A percentile compares a stretch with the other conserved stretches of the same genome.
phyloP scores from a whole-genome alignment of 2,888 invertebrate species.

The Caenorhabditis japonica region DNA sequence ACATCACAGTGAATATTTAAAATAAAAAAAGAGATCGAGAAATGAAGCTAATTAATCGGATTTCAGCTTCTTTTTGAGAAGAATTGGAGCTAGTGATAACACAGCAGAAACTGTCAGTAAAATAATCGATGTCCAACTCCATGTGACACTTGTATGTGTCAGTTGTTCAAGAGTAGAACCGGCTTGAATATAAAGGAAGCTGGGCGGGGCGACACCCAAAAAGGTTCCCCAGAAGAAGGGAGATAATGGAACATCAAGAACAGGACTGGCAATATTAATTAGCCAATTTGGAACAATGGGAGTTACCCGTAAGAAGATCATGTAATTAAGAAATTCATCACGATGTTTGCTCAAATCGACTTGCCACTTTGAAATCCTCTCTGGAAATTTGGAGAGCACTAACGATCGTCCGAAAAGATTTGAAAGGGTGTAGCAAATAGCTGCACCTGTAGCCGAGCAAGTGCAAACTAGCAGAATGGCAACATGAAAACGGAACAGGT shows the following conservation, averaged over 20 bases:
- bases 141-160: constrained; percentile 88
- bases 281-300: constrained; percentile 99
- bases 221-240: constrained; percentile 97
- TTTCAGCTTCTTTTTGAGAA: constrained; percentile 80
- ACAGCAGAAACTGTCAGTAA: constrained; percentile 85
- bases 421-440: constrained; percentile 93
- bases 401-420: constrained; percentile 89
- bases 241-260: constrained; percentile 92
- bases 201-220: constrained; percentile 94
- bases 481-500: constrained; percentile 91
- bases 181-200: constrained; percentile 96
- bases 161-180: constrained; percentile 94
- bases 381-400: constrained; percentile 84
- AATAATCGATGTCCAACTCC: constrained; percentile 60
- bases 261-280: constrained; percentile 94
- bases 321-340: constrained; percentile 92
- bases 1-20: constrained; percentile 1
- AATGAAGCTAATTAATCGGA: constrained; percentile 30
- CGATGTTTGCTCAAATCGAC: constrained; percentile 84
- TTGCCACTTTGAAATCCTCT: constrained; percentile 89
- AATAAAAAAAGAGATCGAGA: constrained; percentile 7
- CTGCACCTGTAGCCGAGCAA: constrained; percentile 95
- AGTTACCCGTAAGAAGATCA: constrained; percentile 95
- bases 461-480: constrained; percentile 86
- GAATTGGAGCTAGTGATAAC: constrained; percentile 88